Evolutionary conservation across 2,113 vertebrate species (phyloP).

Genomic region (Barbus barbus): DNA sequence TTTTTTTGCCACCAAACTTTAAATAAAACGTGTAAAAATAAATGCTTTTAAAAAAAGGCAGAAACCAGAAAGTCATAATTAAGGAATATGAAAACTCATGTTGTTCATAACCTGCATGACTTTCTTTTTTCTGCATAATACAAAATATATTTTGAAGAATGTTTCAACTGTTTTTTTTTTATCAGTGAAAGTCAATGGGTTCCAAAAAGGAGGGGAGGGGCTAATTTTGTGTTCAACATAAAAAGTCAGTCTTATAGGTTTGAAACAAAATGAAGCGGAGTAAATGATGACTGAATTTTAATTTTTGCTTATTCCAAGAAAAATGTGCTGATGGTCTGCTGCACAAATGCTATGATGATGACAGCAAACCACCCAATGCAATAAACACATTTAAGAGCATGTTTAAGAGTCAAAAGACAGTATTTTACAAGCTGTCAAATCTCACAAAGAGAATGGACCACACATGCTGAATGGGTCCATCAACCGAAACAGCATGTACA

Average conservation of each 20-base stretch:
- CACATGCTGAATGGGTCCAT: slow-evolving; percentile 14
- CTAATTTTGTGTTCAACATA: neutral
- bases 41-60: neutral
- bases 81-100: neutral
- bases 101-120: neutral
- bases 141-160: neutral
- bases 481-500: slow-evolving; percentile 11
- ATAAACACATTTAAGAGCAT: slow-evolving; percentile 18
- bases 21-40: neutral
- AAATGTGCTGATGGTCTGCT: slow-evolving; percentile 17
- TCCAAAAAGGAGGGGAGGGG: neutral
- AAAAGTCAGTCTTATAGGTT: neutral
- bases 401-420: neutral
- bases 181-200: neutral
- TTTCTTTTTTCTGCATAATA: neutral
- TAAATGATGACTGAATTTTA: neutral
- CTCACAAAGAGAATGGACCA: slow-evolving; percentile 10
- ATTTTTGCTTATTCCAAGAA: neutral
- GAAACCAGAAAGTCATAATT: neutral
- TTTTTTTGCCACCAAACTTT: neutral
- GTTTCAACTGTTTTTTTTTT: neutral
- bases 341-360: slow-evolving; percentile 16
- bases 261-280: neutral
- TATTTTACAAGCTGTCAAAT: slow-evolving; percentile 27
- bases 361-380: slow-evolving; percentile 13